Evolutionary conservation across 2,797 vertebrate genomes (phyloP), one percentile per base, ranked within the genome.

Genomic region (Diplodus sargus): DNA sequence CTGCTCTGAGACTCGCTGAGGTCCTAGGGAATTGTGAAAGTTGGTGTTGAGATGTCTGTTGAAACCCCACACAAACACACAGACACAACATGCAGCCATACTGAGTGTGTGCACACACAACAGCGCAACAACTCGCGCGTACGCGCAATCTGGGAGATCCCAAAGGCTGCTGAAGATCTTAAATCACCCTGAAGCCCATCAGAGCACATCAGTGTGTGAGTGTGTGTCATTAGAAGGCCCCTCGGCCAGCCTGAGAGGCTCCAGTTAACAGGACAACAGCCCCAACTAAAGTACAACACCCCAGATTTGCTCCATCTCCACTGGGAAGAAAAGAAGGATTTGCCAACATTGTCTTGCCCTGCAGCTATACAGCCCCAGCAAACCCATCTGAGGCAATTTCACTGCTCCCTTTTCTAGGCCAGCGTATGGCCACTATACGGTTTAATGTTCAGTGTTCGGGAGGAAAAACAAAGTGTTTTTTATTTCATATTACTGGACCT

Each of bases 21-120:
- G 67, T 85, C 81, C 70, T 30, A 74, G 83, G 83, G 86, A 87
- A 85, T 75, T 81, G 74, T 60, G 18, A 68, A 81, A 76, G 75
- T 63, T 79, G 47, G n/a, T 70, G 49, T 72, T 68, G 73, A 79
- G 62, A 66, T 74, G 60, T 85, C 64, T 80, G 79, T 76, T 74
- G 54, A 82, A 82, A 79, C 68, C 64, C 34, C 34, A 65, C 70
- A 74, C 34, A 74, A 76, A 77, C 66, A 53, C 14, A 4, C 49
- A 65, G 17, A 39, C 70, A 39, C 70, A 74, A 73, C 72, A 76
- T 52, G 39, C 58, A 61, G 51, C 43, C 30, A 63, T 42, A 23
- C 39, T 39, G 39, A 39, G 7, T 53, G 65, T 18, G 1, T 14
- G 22, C 2, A 28, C 66, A 56, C n/a, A 56, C 15, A 28, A 81